Percentiles rank a stretch among this genome's conserved stretches.
Evolutionary conservation across 2,797 vertebrate genomes (phyloP).

Genomic region (Pygocentrus nattereri): DNA sequence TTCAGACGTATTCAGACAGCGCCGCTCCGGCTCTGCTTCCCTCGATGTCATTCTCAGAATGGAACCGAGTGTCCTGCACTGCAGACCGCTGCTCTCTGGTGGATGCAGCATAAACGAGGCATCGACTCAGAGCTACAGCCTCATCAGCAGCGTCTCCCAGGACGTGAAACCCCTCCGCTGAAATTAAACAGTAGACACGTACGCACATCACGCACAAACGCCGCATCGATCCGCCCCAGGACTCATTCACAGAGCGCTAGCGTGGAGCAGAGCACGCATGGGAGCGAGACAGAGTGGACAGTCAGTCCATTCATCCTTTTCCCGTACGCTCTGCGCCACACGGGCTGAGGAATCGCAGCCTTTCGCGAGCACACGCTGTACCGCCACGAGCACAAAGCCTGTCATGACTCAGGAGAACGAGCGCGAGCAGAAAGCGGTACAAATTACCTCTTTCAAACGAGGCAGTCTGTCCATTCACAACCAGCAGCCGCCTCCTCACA

Average conservation of each 20-base stretch:
- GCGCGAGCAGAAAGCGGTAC: neutral
- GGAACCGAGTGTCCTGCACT: slow-evolving; percentile 30
- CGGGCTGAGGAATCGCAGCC: neutral
- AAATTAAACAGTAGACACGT: slow-evolving; percentile 55
- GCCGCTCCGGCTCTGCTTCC: too few relatives aligned
- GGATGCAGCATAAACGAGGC: slow-evolving; percentile 53
- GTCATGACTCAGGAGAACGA: slow-evolving; percentile 39
- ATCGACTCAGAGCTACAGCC: slow-evolving; percentile 53
- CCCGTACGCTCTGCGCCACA: neutral
- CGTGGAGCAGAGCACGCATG: slow-evolving; percentile 34
- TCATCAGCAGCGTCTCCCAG: slow-evolving; percentile 62
- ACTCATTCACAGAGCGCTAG: slow-evolving; percentile 52
- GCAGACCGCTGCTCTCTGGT: slow-evolving; percentile 15
- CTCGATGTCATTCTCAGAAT: slow-evolving; percentile 39
- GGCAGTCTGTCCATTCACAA: slow-evolving; percentile 21
- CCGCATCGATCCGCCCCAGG: slow-evolving; percentile 36
- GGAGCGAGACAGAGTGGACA: slow-evolving; percentile 43
- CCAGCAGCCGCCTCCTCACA: neutral
- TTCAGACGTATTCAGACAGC: too few relatives aligned
- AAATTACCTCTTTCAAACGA: neutral
- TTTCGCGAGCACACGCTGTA: neutral
- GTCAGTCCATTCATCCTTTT: slow-evolving; percentile 53
- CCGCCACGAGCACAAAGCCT: slow-evolving; percentile 25
- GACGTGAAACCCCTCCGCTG: slow-evolving; percentile 51
- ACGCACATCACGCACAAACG: slow-evolving; percentile 17